Percentiles rank a stretch among this genome's conserved stretches.
phyloP scores from a whole-genome alignment of 2,797 vertebrate genomes.

The Basileuterus tristriatus region DNA sequence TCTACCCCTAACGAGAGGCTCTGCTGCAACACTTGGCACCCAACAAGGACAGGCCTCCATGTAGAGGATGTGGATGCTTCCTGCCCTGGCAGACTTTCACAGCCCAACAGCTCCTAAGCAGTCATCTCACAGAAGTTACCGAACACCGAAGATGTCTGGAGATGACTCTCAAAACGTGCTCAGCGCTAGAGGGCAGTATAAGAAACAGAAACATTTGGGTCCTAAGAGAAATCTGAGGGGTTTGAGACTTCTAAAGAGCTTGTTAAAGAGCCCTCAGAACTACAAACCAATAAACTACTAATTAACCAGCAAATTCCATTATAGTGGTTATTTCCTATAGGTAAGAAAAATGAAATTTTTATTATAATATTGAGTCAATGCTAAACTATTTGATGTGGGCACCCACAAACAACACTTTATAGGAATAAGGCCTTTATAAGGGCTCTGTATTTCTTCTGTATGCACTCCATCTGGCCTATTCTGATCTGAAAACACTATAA shows the following conservation, averaged over 20 bases:
- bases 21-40: background rate
- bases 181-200: constrained; percentile 5
- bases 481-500: background rate
- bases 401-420: background rate
- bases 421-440: background rate
- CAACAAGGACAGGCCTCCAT: rapidly evolving
- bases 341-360: background rate
- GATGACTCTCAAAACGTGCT: background rate
- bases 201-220: background rate
- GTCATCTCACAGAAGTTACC: background rate
- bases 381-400: background rate
- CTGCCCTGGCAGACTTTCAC: background rate
- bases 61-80: background rate
- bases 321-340: background rate
- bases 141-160: background rate
- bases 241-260: background rate
- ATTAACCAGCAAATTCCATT: background rate
- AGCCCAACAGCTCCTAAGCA: background rate
- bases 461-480: background rate
- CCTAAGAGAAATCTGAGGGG: background rate
- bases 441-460: background rate
- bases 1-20: background rate
- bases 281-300: background rate
- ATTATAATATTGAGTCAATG: background rate
- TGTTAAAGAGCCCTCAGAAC: background rate